These are phyloP conservation scores for Hyaena hyaena DNA, from an alignment of 2,113 vertebrate genomes.

Conservation along the genomic window DNA sequence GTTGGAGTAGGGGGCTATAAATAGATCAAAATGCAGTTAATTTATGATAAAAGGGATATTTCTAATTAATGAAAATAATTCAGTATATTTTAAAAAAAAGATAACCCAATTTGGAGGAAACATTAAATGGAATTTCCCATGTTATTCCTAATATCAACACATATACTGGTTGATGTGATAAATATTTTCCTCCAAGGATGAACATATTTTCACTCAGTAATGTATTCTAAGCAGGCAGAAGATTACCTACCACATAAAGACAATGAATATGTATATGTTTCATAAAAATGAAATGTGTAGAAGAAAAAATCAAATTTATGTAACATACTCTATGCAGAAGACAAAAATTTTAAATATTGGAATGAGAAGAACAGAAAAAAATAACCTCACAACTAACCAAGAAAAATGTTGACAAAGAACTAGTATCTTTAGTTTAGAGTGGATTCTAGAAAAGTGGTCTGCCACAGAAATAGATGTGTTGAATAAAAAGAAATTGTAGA, in stretches of 20 bases:
- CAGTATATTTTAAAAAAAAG: neutral
- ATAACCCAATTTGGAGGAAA: neutral
- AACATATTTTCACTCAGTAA: neutral
- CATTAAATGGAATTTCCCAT: neutral
- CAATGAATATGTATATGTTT: neutral
- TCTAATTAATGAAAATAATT: neutral
- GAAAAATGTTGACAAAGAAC: neutral
- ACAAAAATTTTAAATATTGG: neutral
- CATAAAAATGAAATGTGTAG: neutral
- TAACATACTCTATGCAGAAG: neutral
- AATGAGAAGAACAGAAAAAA: neutral
- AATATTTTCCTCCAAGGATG: neutral
- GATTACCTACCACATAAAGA: neutral
- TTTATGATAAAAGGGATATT: neutral
- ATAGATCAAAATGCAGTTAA: neutral
- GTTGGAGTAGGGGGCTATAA: neutral
- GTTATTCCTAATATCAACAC: neutral
- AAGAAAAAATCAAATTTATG: neutral
- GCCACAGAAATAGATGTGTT: neutral
- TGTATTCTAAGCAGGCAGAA: neutral
- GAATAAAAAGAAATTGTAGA: constrained; percentile 37
- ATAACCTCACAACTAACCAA: neutral
- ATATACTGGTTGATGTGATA: neutral
- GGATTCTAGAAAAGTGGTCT: neutral
- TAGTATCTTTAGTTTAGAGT: neutral